Evolutionary conservation across 2,797 vertebrate genomes (phyloP).

Genomic region (Oreochromis mossambicus): DNA sequence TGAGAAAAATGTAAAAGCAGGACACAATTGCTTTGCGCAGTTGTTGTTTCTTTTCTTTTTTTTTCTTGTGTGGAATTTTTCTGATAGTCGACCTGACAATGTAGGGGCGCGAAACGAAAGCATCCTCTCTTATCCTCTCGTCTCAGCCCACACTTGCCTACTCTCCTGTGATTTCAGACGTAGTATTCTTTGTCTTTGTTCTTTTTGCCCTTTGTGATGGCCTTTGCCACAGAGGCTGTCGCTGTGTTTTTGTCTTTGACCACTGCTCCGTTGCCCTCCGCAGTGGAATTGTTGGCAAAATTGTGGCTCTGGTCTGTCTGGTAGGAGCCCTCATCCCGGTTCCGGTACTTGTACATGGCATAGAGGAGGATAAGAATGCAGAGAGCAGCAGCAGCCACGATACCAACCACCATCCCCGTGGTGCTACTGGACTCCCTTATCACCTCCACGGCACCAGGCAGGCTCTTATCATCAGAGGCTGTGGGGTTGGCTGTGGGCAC

Average conservation of each 20-base stretch:
- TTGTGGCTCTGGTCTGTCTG: slow-evolving; percentile 90
- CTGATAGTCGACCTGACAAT: slow-evolving; percentile 43
- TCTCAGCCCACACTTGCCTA: slow-evolving; percentile 37
- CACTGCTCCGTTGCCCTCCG: slow-evolving; percentile 86
- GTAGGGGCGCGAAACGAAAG: slow-evolving; percentile 36
- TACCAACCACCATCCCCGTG: slow-evolving; percentile 96
- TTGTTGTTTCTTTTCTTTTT: not conserved
- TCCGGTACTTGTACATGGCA: slow-evolving; percentile 98
- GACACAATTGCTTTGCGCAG: slow-evolving; percentile 33
- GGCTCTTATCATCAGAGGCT: slow-evolving; percentile 83
- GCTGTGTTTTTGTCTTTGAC: slow-evolving; percentile 88
- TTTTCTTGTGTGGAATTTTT: slow-evolving; percentile 36
- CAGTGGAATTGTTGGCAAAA: slow-evolving; percentile 85
- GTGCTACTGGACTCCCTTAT: slow-evolving; percentile 95
- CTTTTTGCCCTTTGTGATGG: slow-evolving; percentile 89
- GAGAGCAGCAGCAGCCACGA: slow-evolving; percentile 92
- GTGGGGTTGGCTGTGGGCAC: slow-evolving; percentile 93
- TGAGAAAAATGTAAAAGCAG: slow-evolving; percentile 42
- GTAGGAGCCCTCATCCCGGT: slow-evolving; percentile 94
- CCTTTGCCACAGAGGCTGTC: slow-evolving; percentile 79
- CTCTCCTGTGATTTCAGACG: slow-evolving; percentile 75
- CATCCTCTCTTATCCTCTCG: slow-evolving; percentile 35
- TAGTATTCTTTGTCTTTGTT: slow-evolving; percentile 99
- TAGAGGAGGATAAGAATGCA: slow-evolving; percentile 97
- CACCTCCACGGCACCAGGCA: slow-evolving; percentile 90